Conservation (phyloP, 2,888 invertebrate species). For the Alloplasta piceator region DNA sequence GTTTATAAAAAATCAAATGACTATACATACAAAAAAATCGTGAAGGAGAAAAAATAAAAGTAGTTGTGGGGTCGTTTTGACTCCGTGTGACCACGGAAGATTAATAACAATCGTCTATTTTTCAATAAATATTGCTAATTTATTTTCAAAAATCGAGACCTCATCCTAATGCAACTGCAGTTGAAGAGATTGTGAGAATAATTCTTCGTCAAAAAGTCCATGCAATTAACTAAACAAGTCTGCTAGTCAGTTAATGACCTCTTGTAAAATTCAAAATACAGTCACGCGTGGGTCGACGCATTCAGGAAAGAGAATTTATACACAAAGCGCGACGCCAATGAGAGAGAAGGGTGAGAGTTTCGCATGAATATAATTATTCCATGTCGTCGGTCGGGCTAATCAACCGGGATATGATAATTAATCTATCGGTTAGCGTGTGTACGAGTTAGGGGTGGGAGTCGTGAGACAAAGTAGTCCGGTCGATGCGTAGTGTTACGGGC, state of each 20-base stretch:
- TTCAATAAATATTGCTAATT: no score
- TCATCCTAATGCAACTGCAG: no score
- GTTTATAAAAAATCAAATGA: no score
- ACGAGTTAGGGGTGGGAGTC: constrained; percentile 27
- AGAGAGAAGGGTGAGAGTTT: constrained; percentile 18
- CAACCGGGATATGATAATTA: constrained; percentile 65
- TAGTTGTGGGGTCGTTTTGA: no score
- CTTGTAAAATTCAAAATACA: background rate
- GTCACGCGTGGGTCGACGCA: background rate
- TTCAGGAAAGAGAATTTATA: constrained; percentile 15
- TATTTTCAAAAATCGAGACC: no score
- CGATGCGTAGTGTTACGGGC: constrained; percentile 38
- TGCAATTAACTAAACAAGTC: no score
- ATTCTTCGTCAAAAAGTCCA: no score
- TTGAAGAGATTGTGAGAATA: no score
- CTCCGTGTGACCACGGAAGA: no score
- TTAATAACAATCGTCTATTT: no score
- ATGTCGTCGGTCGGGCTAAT: constrained; percentile 62
- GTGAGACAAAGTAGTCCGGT: constrained; percentile 59
- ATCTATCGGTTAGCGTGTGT: constrained; percentile 59
- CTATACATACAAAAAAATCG: no score
- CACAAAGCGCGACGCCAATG: background rate
- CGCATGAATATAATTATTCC: constrained; percentile 63
- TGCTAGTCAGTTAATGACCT: background rate
- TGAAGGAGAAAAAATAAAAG: no score